Evolutionary conservation across 2,113 vertebrate species (phyloP), one percentile per base, ranked within the genome.

Genomic region (Camelus bactrianus): DNA sequence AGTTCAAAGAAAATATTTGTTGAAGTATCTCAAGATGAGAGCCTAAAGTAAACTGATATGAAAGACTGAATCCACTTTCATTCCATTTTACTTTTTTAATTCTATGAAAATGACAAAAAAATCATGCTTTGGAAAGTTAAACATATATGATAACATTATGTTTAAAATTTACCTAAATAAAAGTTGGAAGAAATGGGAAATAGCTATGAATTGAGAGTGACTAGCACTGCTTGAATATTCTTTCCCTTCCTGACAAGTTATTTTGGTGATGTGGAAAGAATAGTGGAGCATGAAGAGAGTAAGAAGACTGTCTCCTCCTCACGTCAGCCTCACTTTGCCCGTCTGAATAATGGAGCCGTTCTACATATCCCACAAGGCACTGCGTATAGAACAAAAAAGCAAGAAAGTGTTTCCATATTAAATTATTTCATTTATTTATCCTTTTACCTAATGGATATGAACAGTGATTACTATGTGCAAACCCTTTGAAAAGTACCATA

Each of bases 1-100:
- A 77, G 50, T 93, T 86, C 60, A 69, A 42, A 91, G 65, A 79
- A 92, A 83, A 75, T 79, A 89, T 89, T 93, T 95, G 38, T 28
- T 77, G 60, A 85, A 81, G 17, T 80, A 48, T 91, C 11, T 95
- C 8, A 81, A 93, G 15, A 83, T 60, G 79, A 73, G n/a, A 90
- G 58, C 38, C 20, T 38, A 69, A 87, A 96, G 80, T 79, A 95
- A 89, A 86, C 54, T 82, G 52, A 81, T 79, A 56, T 82, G 64
- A 13, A 86, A 92, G 54, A 73, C 6, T 46, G 16, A 79, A 69
- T 56, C 22, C 46, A 83, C 28, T 24, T 42, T 75, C 14, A 56
- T 80, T 89, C 6, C 67, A 1, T 72, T 96, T 87, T 87, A 58
- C 28, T 85, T 46, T 76, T 83, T 75, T n/a, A 92, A 87, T 94